A percentile compares a stretch with the other conserved stretches of the same genome.
These are phyloP conservation scores for Limenitis arthemis DNA, from an alignment of 2,888 invertebrate species.

Conservation along the genomic window DNA sequence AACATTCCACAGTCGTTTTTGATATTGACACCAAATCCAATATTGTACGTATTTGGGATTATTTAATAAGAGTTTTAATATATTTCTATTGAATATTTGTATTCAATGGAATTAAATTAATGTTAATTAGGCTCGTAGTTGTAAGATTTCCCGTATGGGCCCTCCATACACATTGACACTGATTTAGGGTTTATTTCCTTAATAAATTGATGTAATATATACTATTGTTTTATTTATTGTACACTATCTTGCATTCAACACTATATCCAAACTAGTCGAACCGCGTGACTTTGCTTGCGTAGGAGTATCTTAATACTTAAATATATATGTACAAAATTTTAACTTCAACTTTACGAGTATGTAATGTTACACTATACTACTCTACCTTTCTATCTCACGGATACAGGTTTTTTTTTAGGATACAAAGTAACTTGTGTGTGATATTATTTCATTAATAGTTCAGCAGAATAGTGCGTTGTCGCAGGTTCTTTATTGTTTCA, in stretches of 20 bases:
- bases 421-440: too few relatives aligned
- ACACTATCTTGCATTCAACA: neutral
- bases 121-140: constrained; percentile 17
- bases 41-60: constrained; percentile 10
- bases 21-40: constrained; percentile 11
- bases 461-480: too few relatives aligned
- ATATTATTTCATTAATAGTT: too few relatives aligned
- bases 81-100: constrained; percentile 10
- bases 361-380: too few relatives aligned
- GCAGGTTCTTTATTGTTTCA: too few relatives aligned
- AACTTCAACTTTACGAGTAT: too few relatives aligned
- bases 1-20: constrained; percentile 20
- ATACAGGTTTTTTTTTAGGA: too few relatives aligned
- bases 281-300: too few relatives aligned
- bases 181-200: constrained; percentile 22
- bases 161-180: constrained; percentile 22
- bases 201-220: constrained; percentile 27
- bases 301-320: too few relatives aligned
- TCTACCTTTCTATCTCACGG: too few relatives aligned
- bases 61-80: constrained; percentile 9
- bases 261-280: neutral
- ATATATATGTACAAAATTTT: too few relatives aligned
- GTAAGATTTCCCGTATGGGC: constrained; percentile 23
- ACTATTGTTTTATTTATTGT: constrained; percentile 12
- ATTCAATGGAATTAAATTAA: constrained; percentile 13